These are phyloP conservation scores for Eupsilia transversa DNA, from an alignment of 2,888 invertebrate genomes.

Conservation along the genomic window DNA sequence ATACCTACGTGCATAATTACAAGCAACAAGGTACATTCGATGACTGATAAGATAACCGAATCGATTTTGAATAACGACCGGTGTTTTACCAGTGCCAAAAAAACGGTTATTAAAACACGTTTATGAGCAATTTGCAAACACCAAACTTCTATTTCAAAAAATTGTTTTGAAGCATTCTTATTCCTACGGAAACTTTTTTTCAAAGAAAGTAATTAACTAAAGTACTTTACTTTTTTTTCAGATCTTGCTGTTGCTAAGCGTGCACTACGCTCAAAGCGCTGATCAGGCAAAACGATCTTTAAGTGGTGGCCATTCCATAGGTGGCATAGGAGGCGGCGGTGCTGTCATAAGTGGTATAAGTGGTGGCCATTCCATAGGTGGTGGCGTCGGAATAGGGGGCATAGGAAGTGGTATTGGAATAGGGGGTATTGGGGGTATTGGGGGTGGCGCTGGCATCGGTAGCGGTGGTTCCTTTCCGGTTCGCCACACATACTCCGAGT, in stretches of 20 bases:
- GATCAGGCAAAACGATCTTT: slow-evolving; percentile 71
- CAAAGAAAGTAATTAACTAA: no score
- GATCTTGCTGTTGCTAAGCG: slow-evolving; percentile 72
- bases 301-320: slow-evolving; percentile 2
- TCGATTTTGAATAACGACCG: slow-evolving; percentile 31
- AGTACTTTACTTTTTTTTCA: slow-evolving; percentile 61
- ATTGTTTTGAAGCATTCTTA: no score
- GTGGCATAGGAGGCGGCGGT: slow-evolving; percentile 6
- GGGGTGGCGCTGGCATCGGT: not conserved
- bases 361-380: slow-evolving; percentile 9
- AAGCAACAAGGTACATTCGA: slow-evolving; percentile 4
- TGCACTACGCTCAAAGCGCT: slow-evolving; percentile 60
- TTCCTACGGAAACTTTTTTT: not conserved
- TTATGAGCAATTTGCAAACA: not conserved
- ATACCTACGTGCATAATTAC: not conserved
- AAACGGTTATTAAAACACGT: no score
- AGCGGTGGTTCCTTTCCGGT: slow-evolving; percentile 73
- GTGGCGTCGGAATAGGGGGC: slow-evolving; percentile 21
- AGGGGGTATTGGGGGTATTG: slow-evolving; percentile 21
- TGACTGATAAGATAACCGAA: slow-evolving; percentile 31
- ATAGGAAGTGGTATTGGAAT: slow-evolving; percentile 36
- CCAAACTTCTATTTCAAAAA: not conserved
- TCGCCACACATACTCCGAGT: slow-evolving; percentile 84
- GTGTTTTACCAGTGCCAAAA: no score
- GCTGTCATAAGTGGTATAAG: slow-evolving; percentile 34